Conservation (phyloP, 2,888 invertebrate genomes). For the Strigamia crassipes region DNA sequence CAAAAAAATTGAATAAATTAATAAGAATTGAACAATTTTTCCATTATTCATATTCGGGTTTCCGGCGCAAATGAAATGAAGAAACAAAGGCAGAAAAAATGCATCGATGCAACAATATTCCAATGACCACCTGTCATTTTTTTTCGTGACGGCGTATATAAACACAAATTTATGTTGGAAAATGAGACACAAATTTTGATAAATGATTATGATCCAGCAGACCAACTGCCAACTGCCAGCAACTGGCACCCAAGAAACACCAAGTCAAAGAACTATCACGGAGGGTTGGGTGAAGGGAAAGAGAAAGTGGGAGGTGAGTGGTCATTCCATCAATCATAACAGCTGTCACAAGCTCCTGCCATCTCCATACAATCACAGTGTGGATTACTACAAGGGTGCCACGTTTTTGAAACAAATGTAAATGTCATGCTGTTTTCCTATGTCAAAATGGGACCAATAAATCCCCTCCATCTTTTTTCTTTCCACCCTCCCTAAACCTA, state of each 20-base stretch:
- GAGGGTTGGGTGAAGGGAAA: background rate
- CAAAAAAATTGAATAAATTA: background rate
- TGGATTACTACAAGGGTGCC: constrained; percentile 34
- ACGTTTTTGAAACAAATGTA: constrained; percentile 37
- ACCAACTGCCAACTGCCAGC: constrained; percentile 37
- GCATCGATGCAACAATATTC: background rate
- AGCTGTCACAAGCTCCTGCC: constrained; percentile 37
- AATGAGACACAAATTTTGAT: constrained; percentile 37
- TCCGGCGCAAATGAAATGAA: background rate
- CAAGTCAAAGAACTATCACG: constrained; percentile 25
- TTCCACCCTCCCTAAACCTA: constrained; percentile 11
- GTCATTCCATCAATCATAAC: constrained; percentile 37
- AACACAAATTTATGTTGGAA: constrained; percentile 10
- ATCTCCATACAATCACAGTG: constrained; percentile 33
- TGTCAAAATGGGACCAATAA: constrained; percentile 34
- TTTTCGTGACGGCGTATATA: background rate
- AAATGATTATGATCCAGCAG: constrained; percentile 31
- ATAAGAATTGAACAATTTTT: background rate
- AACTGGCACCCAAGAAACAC: constrained; percentile 31
- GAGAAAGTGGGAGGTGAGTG: constrained; percentile 20
- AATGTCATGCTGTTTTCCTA: constrained; percentile 37
- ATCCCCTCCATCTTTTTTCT: constrained; percentile 16
- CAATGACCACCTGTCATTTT: background rate
- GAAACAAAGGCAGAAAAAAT: background rate
- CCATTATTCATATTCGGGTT: background rate